Base-by-base conservation (phyloP, 2,888 invertebrate genomes). In the Linnaemya vulpina region DNA sequence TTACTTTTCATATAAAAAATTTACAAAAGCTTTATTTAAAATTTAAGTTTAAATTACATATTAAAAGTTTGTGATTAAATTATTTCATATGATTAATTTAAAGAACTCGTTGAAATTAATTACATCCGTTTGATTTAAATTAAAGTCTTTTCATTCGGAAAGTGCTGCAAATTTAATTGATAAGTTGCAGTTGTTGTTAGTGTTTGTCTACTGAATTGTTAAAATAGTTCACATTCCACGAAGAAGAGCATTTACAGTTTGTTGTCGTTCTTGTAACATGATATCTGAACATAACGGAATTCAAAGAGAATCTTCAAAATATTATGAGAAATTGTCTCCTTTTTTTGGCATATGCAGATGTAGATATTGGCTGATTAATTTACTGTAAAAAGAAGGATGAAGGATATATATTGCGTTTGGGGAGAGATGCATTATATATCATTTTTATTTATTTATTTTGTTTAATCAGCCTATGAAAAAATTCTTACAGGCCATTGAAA, bases 81-180 rank as follows among this genome's bases (percentile, higher is more conserved):
- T 9, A 22, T 8, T 46, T 22, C 51, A 15, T 20, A n/a, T 62
- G 7, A 17, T 62, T 22, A 2, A 1, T 43, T 58, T 58, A 58
- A 71, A 58, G 30, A 9, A 30, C 40, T 25, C 13, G 35, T 73
- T 46, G 8, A 46, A 46, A 71, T 76, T 76, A 22, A 58, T 46
- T 46, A 25, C 35, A 60, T 60, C 58, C 35, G 60, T 49, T 60
- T 17, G 11, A 38, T 70, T 71, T 22, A 70, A 55, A 55, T 55
- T 22, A 3, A 65, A 65, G 43, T 46, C 1, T 46, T 46, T 46
- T 65, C 22, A 55, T 40, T 13, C 10, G 20, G 10, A 22, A 43
- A 25, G 55, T 55, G 25, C 55, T 55, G 38, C 10, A 30, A 13
- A n/a, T 35, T 68, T 51, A 68, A 68, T 51, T 51, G 51, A 35